These are phyloP conservation scores for Coryphaenoides rupestris DNA, from an alignment of 2,113 vertebrate genomes.

Conservation along the genomic window DNA sequence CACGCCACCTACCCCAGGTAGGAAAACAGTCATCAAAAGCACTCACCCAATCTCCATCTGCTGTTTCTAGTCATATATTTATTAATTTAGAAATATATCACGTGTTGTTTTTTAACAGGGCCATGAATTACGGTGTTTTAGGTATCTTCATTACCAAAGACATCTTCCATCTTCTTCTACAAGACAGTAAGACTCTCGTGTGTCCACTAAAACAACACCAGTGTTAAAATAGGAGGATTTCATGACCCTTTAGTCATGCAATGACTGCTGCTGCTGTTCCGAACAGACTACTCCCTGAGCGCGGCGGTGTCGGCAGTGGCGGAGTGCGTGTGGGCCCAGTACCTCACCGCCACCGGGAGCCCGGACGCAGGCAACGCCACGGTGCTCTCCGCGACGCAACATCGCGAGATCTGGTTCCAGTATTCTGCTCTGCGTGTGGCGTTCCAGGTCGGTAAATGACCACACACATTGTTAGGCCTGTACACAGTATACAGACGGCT, in stretches of 20 bases:
- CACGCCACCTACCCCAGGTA: slow-evolving; percentile 73
- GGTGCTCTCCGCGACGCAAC: slow-evolving; percentile 50
- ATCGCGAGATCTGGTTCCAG: slow-evolving; percentile 73
- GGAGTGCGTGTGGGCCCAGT: slow-evolving; percentile 66
- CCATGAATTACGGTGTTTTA: slow-evolving; percentile 68
- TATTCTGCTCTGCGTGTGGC: slow-evolving; percentile 71
- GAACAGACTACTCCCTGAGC: slow-evolving; percentile 58
- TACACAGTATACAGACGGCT: too few species aligned
- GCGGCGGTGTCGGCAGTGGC: slow-evolving; percentile 46
- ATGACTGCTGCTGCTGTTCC: neutral
- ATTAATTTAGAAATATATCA: too few species aligned
- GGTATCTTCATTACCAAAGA: slow-evolving; percentile 73
- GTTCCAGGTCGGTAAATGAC: slow-evolving; percentile 54
- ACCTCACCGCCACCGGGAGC: slow-evolving; percentile 50
- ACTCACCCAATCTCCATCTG: too few species aligned
- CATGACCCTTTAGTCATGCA: neutral
- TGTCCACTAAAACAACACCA: too few species aligned
- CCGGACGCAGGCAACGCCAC: slow-evolving; percentile 11
- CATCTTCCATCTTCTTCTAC: slow-evolving; percentile 67
- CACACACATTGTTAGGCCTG: too few species aligned
- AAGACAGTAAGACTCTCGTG: slow-evolving; percentile 60
- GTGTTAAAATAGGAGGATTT: too few species aligned
- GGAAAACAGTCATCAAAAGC: neutral
- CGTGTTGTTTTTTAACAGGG: slow-evolving; percentile 48
- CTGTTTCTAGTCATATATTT: too few species aligned